Percentiles rank a stretch among this genome's conserved stretches.
phyloP scores from a whole-genome alignment of 2,113 vertebrate genomes.

The Misgurnus mizolepis region DNA sequence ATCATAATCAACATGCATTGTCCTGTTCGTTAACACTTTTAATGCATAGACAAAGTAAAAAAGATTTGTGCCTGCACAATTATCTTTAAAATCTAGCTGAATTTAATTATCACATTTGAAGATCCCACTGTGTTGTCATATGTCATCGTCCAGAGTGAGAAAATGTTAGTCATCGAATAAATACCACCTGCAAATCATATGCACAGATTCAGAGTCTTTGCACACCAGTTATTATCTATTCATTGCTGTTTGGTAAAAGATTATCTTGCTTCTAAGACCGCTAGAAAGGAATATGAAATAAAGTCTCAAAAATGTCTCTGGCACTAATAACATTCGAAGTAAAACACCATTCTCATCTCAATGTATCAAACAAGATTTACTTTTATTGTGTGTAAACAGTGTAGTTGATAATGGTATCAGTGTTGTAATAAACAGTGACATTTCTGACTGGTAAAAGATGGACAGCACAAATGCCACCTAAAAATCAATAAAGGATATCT shows the following conservation, averaged over 20 bases:
- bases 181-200: background rate
- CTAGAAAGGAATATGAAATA: background rate
- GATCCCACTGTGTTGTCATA: conserved; percentile 18
- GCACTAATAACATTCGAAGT: background rate
- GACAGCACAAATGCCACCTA: conserved; percentile 45
- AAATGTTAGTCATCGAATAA: conserved; percentile 31
- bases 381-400: conserved; percentile 22
- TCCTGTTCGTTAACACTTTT: background rate
- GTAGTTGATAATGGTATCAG: conserved; percentile 15
- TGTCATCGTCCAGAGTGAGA: conserved; percentile 19
- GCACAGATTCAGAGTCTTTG: background rate
- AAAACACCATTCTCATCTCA: conserved; percentile 8
- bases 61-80: background rate
- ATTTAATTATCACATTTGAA: conserved; percentile 35
- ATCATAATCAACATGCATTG: background rate
- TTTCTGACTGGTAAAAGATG: conserved; percentile 25
- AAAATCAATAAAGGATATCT: conserved; percentile 17
- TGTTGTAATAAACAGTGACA: conserved; percentile 15
- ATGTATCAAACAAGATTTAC: conserved; percentile 4
- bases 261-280: background rate
- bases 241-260: conserved; percentile 8
- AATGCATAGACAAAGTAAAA: background rate
- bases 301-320: background rate
- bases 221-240: conserved; percentile 7
- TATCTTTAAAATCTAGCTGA: conserved; percentile 10